Base-by-base conservation (phyloP, 2,113 vertebrate genomes). In the Mungos mungo region DNA sequence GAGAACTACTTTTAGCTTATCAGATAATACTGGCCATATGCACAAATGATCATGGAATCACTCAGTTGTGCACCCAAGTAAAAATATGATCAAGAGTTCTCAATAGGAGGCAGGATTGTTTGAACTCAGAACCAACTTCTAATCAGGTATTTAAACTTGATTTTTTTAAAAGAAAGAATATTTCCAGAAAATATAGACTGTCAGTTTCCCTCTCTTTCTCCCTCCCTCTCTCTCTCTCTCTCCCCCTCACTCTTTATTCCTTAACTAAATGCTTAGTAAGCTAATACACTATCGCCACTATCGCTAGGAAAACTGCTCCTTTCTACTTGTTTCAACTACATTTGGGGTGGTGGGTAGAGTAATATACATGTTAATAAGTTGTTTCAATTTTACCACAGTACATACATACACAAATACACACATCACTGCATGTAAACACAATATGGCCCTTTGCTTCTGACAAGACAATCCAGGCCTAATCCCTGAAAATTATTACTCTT, bases 361-460 rank as follows among this genome's bases (percentile, higher is more conserved):
- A 63, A 85, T 18, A 31, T 31, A 74, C 81, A 91, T 7, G 3
- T 18, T 41, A 35, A n/a, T 57, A 76, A 33, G 50, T 35, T 88
- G 80, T 88, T 57, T 54, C 88, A 76, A 71, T 84, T 94, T 93
- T 71, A 90, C 81, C 88, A n/a, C 65, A 60, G 94, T 45, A 96
- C 69, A 31, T 15, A 95, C 80, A 65, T 2, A 96, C 54, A 97
- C 80, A 87, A 65, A 88, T 12, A 63, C 11, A 85, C 65, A 97
- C 27, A 21, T 68, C 93, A 94, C 68, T 31, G 60, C 52, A 63
- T 76, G 90, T 90, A 95, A 96, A 84, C 96, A 90, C 54, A 68
- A 88, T 76, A 66, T 45, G 33, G 9, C 93, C 38, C 35, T 54
- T 84, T 68, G 33, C 33, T 85, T 47, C 60, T 52, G 45, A 68